Conservation (phyloP, 2,797 vertebrate species). For the Cygnus olor region DNA sequence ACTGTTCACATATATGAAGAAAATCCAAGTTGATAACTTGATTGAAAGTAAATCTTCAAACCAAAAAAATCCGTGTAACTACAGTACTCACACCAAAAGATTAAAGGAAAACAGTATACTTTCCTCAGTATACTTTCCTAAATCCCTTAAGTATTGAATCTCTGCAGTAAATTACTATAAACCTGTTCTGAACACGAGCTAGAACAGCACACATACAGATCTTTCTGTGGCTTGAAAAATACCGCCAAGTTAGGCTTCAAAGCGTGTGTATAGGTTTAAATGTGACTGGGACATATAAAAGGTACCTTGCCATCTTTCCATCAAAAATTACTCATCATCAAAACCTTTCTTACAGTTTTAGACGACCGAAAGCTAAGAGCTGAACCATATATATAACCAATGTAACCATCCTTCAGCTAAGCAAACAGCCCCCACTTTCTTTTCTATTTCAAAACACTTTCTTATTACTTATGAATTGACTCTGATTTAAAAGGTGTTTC, state of each 20-base stretch:
- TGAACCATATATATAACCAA: not conserved
- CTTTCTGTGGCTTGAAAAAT: not conserved
- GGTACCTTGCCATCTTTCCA: not conserved
- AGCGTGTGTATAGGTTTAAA: not conserved
- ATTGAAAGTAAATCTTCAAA: not conserved
- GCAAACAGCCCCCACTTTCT: not conserved
- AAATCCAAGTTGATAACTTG: not conserved
- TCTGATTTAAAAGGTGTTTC: not conserved
- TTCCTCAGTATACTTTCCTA: not conserved
- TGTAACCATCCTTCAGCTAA: not conserved
- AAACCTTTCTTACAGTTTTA: not conserved
- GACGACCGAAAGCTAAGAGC: not conserved
- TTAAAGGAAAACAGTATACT: not conserved
- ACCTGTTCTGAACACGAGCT: not conserved
- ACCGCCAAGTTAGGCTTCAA: not conserved
- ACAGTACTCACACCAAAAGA: not conserved
- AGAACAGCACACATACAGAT: not conserved
- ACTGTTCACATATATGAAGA: not conserved
- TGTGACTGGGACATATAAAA: not conserved
- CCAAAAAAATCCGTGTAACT: not conserved
- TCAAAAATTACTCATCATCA: not conserved
- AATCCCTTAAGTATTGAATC: not conserved
- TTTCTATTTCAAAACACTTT: not conserved
- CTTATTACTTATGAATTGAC: not conserved
- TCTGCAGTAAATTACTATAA: not conserved